Conservation (phyloP, 2,888 invertebrate genomes). For the Orgyia antiqua region DNA sequence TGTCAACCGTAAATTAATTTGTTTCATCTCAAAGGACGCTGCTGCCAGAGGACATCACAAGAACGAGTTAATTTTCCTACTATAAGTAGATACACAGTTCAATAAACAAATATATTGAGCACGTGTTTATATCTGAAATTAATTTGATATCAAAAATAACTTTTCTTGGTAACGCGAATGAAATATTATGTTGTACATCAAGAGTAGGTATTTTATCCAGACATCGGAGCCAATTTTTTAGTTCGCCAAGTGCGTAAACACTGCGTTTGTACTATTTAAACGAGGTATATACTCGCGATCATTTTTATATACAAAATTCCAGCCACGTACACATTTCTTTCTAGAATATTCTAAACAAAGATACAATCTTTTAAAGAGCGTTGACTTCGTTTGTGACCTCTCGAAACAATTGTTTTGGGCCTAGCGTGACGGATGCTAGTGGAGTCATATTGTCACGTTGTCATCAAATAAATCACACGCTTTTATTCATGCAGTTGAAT, state of each 20-base stretch:
- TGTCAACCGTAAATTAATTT: too few relatives aligned
- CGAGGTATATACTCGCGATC: conserved; percentile 18
- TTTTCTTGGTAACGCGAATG: conserved; percentile 20
- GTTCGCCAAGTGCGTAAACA: conserved; percentile 30
- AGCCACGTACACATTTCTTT: conserved; percentile 38
- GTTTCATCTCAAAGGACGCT: too few relatives aligned
- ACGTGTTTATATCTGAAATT: too few relatives aligned
- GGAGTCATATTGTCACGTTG: conserved; percentile 39
- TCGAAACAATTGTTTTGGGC: conserved; percentile 39
- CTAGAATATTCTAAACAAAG: conserved; percentile 37
- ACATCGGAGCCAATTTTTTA: conserved; percentile 35
- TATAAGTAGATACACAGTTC: too few relatives aligned
- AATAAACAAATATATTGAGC: too few relatives aligned
- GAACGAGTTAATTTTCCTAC: too few relatives aligned
- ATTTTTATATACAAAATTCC: conserved; percentile 30
- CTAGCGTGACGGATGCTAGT: conserved; percentile 40
- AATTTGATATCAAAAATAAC: conserved; percentile 19
- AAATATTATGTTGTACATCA: conserved; percentile 22
- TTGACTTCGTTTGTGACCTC: conserved; percentile 35
- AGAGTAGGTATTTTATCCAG: conserved; percentile 20
- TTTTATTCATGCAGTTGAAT: conserved; percentile 24
- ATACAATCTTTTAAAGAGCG: conserved; percentile 37
- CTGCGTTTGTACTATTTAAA: conserved; percentile 30
- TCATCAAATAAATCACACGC: conserved; percentile 32
- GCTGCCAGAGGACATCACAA: too few relatives aligned